Conservation (phyloP, 2,113 vertebrate species). For the Erythrocercus mccallii region DNA sequence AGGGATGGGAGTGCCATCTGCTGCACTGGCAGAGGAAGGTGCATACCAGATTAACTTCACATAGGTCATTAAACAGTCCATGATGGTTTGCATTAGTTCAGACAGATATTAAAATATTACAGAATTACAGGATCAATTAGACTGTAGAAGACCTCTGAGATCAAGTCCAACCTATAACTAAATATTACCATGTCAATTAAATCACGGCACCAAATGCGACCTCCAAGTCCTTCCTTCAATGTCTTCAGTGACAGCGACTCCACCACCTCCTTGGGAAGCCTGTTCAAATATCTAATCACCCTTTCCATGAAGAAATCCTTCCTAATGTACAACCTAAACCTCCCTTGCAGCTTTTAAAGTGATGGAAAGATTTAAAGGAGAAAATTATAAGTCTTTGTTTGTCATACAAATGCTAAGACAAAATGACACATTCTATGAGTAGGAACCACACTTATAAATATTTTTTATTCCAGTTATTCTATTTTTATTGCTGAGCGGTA, state of each 20-base stretch:
- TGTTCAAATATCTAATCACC: neutral
- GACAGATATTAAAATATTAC: neutral
- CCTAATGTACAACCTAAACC: neutral
- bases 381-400: neutral
- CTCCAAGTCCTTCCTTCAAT: neutral
- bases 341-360: neutral
- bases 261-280: neutral
- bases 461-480: neutral
- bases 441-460: neutral
- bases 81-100: neutral
- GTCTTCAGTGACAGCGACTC: accelerated
- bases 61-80: accelerated
- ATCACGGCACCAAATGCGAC: neutral
- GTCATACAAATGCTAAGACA: neutral
- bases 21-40: neutral
- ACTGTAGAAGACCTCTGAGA: neutral
- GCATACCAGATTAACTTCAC: neutral
- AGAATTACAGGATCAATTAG: neutral
- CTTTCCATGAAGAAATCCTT: neutral
- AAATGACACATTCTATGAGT: neutral
- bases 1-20: neutral
- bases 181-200: neutral
- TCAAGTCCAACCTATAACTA: accelerated
- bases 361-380: neutral
- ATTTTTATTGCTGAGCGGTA: neutral